Evolutionary conservation across 2,888 invertebrate species (phyloP).

Genomic region (Melanchra persicariae): DNA sequence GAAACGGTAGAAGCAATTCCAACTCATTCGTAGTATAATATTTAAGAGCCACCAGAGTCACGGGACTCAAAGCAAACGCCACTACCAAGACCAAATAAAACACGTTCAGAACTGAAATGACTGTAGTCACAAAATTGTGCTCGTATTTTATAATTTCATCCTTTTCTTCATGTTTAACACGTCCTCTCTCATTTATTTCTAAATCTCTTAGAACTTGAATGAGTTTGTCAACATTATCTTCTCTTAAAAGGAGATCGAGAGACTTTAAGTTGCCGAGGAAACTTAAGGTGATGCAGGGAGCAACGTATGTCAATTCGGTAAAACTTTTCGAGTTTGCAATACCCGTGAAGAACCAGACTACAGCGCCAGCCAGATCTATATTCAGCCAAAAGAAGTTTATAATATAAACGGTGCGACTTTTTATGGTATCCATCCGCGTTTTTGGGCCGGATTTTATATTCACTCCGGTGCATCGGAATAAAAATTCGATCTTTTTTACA

Average conservation of each 20-base stretch:
- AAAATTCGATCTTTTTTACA: slow-evolving; percentile 67
- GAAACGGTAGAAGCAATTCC: slow-evolving; percentile 74
- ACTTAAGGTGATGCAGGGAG: slow-evolving; percentile 73
- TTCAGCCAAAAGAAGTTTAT: slow-evolving; percentile 74
- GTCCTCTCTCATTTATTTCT: slow-evolving; percentile 64
- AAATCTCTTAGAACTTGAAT: slow-evolving; percentile 66
- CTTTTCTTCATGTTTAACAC: slow-evolving; percentile 50
- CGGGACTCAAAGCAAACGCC: slow-evolving; percentile 72
- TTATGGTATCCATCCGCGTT: slow-evolving; percentile 46
- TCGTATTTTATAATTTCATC: slow-evolving; percentile 69
- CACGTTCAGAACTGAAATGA: slow-evolving; percentile 71
- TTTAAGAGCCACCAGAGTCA: slow-evolving; percentile 70
- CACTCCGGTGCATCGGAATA: slow-evolving; percentile 68
- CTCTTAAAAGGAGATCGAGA: slow-evolving; percentile 64
- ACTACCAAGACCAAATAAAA: slow-evolving; percentile 68
- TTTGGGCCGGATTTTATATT: slow-evolving; percentile 66
- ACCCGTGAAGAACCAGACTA: slow-evolving; percentile 72
- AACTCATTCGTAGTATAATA: slow-evolving; percentile 73
- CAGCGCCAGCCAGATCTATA: slow-evolving; percentile 68
- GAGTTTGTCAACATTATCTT: slow-evolving; percentile 64
- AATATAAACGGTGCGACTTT: slow-evolving; percentile 65
- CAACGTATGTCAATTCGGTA: slow-evolving; percentile 69
- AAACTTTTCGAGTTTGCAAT: slow-evolving; percentile 69
- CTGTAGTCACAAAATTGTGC: slow-evolving; percentile 68
- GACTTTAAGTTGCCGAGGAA: slow-evolving; percentile 68